Conservation (phyloP, 2,797 vertebrate species). For the Fratercula arctica region DNA sequence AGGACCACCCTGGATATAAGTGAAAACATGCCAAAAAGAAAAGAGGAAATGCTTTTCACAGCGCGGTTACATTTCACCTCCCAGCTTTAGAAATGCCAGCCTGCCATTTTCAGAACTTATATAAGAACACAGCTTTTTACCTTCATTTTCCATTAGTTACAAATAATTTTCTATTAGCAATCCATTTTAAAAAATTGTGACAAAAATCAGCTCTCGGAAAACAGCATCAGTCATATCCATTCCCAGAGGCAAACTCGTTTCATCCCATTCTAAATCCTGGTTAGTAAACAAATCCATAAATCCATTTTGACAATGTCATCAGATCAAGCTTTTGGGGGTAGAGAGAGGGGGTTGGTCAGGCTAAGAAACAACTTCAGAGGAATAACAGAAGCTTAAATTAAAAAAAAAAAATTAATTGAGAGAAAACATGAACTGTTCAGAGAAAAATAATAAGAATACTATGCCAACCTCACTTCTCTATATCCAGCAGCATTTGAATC, state of each 20-base stretch:
- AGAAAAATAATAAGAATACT: not conserved
- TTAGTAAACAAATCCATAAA: conserved; percentile 60
- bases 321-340: not conserved
- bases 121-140: not conserved
- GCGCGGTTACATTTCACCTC: conserved; percentile 6
- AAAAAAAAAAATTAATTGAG: not conserved
- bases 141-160: not conserved
- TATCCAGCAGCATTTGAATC: not conserved
- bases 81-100: conserved; percentile 27
- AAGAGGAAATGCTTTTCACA: conserved; percentile 50
- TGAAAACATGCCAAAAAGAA: conserved; percentile 35
- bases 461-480: not conserved
- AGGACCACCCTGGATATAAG: conserved; percentile 58
- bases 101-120: conserved; percentile 2
- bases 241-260: conserved; percentile 12
- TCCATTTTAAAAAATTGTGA: not conserved
- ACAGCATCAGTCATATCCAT: not conserved
- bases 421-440: not conserved
- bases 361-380: not conserved
- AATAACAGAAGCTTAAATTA: not conserved
- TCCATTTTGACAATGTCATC: conserved; percentile 8
- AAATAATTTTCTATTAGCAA: not conserved
- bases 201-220: not conserved
- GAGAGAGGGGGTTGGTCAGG: not conserved
- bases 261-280: conserved; percentile 9